These are phyloP conservation scores for Panopea generosa DNA, from an alignment of 2,888 invertebrate species.

Conservation along the genomic window DNA sequence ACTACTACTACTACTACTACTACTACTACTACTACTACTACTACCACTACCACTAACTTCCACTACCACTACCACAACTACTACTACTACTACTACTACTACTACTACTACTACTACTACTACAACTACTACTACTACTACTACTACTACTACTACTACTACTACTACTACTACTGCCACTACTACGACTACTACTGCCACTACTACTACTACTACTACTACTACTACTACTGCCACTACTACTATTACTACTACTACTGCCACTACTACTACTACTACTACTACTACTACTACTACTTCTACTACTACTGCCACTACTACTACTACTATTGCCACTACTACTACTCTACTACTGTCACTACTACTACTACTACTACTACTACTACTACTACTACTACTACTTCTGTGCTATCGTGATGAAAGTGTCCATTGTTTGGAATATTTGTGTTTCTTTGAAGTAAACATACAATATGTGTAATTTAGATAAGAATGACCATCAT, in stretches of 20 bases:
- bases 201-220: neutral
- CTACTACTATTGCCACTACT: no score
- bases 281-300: neutral
- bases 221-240: neutral
- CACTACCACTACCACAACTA: conserved; percentile 2
- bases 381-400: no score
- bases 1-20: conserved; percentile 8
- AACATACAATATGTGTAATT: no score
- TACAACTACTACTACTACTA: neutral
- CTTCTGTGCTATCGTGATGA: no score
- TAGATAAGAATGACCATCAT: no score
- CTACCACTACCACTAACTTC: neutral
- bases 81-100: conserved; percentile 2
- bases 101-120: conserved; percentile 5
- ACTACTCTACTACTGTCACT: no score
- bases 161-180: neutral
- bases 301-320: neutral
- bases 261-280: neutral
- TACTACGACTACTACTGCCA: neutral
- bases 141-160: neutral
- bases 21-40: conserved; percentile 4
- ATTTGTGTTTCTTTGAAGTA: no score
- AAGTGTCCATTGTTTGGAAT: no score
- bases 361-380: no score
- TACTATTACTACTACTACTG: no score